Evolutionary conservation across 2,113 vertebrate genomes (phyloP).

Genomic region (Oxygymnocypris stewartii): DNA sequence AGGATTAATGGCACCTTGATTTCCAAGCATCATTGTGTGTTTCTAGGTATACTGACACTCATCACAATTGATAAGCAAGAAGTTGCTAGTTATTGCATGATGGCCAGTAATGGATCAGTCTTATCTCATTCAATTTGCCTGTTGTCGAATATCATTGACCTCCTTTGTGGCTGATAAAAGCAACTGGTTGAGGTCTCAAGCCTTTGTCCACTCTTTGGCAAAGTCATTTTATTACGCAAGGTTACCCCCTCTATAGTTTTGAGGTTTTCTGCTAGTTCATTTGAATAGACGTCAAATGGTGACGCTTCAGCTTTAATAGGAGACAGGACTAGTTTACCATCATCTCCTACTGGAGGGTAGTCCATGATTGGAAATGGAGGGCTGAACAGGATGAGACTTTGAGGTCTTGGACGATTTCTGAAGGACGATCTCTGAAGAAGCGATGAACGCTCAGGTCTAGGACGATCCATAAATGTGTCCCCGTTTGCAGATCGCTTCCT

Average conservation of each 20-base stretch:
- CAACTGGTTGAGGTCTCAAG: conserved; percentile 97
- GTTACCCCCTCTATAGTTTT: conserved; percentile 80
- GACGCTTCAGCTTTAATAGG: conserved; percentile 84
- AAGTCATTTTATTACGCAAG: conserved; percentile 93
- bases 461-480: conserved; percentile 83
- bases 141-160: conserved; percentile 95
- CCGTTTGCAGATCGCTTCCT: conserved; percentile 83
- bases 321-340: conserved; percentile 81
- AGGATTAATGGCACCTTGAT: conserved; percentile 39
- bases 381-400: conserved; percentile 96
- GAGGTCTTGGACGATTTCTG: conserved; percentile 90
- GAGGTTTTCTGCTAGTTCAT: conserved; percentile 79
- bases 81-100: background rate
- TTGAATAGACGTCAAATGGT: conserved; percentile 74
- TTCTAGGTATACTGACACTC: conserved; percentile 4
- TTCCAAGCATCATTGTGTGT: conserved; percentile 13
- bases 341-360: conserved; percentile 82
- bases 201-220: conserved; percentile 97
- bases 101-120: background rate
- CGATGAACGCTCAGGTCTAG: conserved; percentile 81
- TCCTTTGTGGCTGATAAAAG: conserved; percentile 97
- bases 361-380: conserved; percentile 97
- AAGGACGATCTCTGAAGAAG: conserved; percentile 87
- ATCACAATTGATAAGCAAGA: conserved; percentile 2
- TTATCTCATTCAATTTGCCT: conserved; percentile 87